phyloP scores from a whole-genome alignment of 2,888 invertebrate species.

The Allygus modestus region DNA sequence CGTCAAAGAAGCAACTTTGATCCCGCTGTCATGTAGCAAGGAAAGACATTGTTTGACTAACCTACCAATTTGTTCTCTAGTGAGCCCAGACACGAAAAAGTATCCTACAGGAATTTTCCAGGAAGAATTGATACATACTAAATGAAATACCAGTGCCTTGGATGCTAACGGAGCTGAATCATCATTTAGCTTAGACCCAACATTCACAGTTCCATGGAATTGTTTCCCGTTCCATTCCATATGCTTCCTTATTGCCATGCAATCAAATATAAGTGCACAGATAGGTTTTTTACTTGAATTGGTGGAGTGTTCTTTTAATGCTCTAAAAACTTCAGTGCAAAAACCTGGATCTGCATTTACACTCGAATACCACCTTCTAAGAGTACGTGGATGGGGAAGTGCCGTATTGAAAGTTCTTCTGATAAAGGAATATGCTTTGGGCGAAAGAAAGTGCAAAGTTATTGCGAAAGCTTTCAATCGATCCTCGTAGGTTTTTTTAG shows the following conservation, averaged over 20 bases:
- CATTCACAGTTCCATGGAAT: slow-evolving; percentile 53
- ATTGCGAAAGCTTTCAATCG: slow-evolving; percentile 53
- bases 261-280: neutral
- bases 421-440: slow-evolving; percentile 21
- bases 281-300: neutral
- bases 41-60: slow-evolving; percentile 46
- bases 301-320: neutral
- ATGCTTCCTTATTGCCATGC: neutral
- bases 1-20: slow-evolving; percentile 51
- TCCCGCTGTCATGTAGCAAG: slow-evolving; percentile 43
- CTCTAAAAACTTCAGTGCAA: neutral
- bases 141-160: slow-evolving; percentile 47
- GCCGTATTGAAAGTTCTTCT: slow-evolving; percentile 54
- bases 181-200: neutral
- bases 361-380: too few relatives aligned
- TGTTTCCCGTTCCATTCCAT: slow-evolving; percentile 10
- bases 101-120: slow-evolving; percentile 26
- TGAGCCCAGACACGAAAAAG: neutral
- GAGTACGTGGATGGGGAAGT: slow-evolving; percentile 55
- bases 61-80: slow-evolving; percentile 4
- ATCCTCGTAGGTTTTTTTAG: too few relatives aligned
- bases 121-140: slow-evolving; percentile 54
- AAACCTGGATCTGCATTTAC: slow-evolving; percentile 72
- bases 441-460: too few relatives aligned
- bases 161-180: slow-evolving; percentile 30